These are phyloP conservation scores for Sebastes umbrosus DNA, from an alignment of 2,797 vertebrate species.

Conservation along the genomic window DNA sequence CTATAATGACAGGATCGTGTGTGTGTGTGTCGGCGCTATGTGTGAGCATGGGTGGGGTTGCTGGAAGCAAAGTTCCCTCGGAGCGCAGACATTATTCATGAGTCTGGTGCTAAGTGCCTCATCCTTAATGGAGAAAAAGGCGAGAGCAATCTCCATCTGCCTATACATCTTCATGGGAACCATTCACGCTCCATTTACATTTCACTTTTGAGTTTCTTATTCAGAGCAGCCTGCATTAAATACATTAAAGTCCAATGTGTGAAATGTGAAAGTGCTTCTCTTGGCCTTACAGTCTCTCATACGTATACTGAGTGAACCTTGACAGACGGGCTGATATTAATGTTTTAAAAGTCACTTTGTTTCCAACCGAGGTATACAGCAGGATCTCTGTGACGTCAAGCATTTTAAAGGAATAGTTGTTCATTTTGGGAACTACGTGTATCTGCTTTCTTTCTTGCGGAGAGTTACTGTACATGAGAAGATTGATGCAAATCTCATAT, in stretches of 20 bases:
- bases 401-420: neutral
- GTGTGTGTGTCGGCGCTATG: neutral
- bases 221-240: neutral
- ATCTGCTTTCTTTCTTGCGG: neutral
- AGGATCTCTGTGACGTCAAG: neutral
- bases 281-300: neutral
- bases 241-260: neutral
- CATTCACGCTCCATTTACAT: constrained; percentile 11
- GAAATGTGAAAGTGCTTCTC: neutral
- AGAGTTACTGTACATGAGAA: neutral
- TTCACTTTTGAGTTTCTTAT: neutral
- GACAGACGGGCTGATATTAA: neutral
- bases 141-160: neutral
- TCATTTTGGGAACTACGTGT: neutral
- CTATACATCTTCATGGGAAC: neutral
- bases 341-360: neutral
- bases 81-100: constrained; percentile 49
- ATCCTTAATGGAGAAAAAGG: constrained; percentile 24
- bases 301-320: neutral
- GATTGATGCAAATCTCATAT: neutral
- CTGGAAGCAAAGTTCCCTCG: constrained; percentile 19
- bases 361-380: accelerated
- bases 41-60: neutral
- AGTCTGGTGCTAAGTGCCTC: constrained; percentile 41
- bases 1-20: constrained; percentile 11